These are phyloP conservation scores for Leptinotarsa undecemlineata DNA, from an alignment of 1,140 invertebrate species.

Conservation along the genomic window DNA sequence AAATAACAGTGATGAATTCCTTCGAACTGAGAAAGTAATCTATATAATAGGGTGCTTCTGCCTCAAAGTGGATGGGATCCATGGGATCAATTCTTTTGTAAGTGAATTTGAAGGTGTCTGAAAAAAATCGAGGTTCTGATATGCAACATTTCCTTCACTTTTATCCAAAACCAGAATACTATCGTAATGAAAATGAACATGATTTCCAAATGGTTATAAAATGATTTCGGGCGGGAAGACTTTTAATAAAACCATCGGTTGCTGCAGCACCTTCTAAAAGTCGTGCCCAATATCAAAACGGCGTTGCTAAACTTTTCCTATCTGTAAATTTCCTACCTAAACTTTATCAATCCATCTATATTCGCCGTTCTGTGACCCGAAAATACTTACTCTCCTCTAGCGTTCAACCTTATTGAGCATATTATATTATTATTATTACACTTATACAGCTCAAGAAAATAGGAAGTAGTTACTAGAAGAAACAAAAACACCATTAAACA, in stretches of 20 bases:
- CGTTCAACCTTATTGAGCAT: slow-evolving; percentile 47
- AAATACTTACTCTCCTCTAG: slow-evolving; percentile 32
- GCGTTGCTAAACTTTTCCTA: slow-evolving; percentile 35
- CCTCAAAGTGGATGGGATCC: too few relatives aligned
- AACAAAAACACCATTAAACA: background rate
- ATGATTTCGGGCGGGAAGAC: slow-evolving; percentile 55
- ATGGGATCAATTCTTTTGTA: too few relatives aligned
- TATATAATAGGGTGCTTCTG: too few relatives aligned
- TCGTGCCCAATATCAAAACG: slow-evolving; percentile 48
- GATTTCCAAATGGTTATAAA: slow-evolving; percentile 33
- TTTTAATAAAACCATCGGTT: slow-evolving; percentile 49
- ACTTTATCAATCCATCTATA: slow-evolving; percentile 1
- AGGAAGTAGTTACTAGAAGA: slow-evolving; percentile 3
- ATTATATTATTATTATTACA: slow-evolving; percentile 37
- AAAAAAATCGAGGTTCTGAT: background rate
- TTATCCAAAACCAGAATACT: background rate
- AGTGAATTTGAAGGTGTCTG: too few relatives aligned
- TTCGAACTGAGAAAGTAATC: too few relatives aligned
- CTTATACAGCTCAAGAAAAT: slow-evolving; percentile 13
- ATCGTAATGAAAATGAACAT: slow-evolving; percentile 25
- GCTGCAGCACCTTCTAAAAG: slow-evolving; percentile 50
- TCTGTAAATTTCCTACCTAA: slow-evolving; percentile 20
- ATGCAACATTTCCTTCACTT: background rate
- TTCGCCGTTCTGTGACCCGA: slow-evolving; percentile 45
- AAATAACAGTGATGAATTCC: too few relatives aligned